Evolutionary conservation across 2,888 invertebrate genomes (phyloP), one percentile per base, ranked within the genome.

Genomic region (Fabriciana adippe): DNA sequence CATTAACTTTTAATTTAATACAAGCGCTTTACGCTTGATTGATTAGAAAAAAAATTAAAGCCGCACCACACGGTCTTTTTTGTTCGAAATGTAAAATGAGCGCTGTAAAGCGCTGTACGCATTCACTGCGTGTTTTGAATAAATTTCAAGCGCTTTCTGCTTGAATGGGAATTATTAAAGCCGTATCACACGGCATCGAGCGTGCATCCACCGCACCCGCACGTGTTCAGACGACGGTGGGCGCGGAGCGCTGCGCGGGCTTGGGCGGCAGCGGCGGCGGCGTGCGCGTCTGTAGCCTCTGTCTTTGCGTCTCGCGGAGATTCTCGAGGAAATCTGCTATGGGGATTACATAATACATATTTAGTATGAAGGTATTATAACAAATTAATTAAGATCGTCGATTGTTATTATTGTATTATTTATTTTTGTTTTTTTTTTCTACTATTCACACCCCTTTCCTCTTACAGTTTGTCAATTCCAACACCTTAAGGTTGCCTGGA

Each of bases 261-360:
- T 88, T 89, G 57, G 90, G 90, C 6, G 90, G 90, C 47, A 86
- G 82, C 6, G 88, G 89, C 26, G 88, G 89, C 6, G 88, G 89
- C 0, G 82, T 78, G 75, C 86, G 84, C 8, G 84, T 79, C 68
- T 79, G 81, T 0, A 87, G 77, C 50, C 86, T 75, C 64, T 81
- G 81, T 2, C 89, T 83, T 61, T 90, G 91, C 1, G 87, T 89
- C 70, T 89, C 90, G 57, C 90, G 88, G 31, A 92, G 89, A 72
- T 89, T 90, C 67, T 90, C 88, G 0, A 90, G 79, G 80, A 91
- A 92, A 75, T 90, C 92, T 90, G 85, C 0, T 51, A 61, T 11
- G 13, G 21, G 18, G 26, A 4, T 26, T n/a, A 59, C 18, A 45
- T 48, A 4, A 4, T n/a, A 59, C 18, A 45, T 48, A 48, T 48